Conservation (phyloP, 2,888 invertebrate genomes). For the Tipula vernalis region DNA sequence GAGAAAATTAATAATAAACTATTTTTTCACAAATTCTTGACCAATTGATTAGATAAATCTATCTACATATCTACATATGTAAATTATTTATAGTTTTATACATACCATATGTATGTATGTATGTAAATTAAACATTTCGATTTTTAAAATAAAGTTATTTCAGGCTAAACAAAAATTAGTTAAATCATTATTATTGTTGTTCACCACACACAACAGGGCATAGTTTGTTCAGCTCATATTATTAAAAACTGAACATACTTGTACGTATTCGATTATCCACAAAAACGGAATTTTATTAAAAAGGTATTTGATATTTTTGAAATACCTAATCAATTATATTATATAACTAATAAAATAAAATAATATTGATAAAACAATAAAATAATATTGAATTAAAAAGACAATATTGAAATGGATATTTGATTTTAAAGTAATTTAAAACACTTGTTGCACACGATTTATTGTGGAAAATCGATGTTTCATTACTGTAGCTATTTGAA, state of each 20-base stretch:
- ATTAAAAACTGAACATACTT: neutral
- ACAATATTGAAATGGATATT: neutral
- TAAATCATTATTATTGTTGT: neutral
- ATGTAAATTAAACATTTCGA: neutral
- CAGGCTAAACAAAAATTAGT: neutral
- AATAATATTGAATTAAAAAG: neutral
- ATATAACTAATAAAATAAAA: neutral
- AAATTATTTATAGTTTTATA: too few species aligned
- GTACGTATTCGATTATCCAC: neutral
- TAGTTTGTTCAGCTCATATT: neutral
- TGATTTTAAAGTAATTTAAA: neutral
- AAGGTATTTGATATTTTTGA: neutral
- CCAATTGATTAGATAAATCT: neutral
- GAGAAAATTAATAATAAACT: neutral
- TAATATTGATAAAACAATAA: neutral
- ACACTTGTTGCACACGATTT: constrained; percentile 4
- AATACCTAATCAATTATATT: neutral
- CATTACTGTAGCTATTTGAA: neutral
- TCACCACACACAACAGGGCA: neutral
- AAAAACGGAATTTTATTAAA: neutral
- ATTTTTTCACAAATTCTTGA: neutral
- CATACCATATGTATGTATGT: neutral
- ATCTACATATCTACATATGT: too few species aligned
- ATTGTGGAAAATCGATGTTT: neutral
- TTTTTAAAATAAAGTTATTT: neutral